Evolutionary conservation across 1,140 invertebrate genomes (phyloP), one percentile per base, ranked within the genome.

Genomic region (Drosophila navojoa): DNA sequence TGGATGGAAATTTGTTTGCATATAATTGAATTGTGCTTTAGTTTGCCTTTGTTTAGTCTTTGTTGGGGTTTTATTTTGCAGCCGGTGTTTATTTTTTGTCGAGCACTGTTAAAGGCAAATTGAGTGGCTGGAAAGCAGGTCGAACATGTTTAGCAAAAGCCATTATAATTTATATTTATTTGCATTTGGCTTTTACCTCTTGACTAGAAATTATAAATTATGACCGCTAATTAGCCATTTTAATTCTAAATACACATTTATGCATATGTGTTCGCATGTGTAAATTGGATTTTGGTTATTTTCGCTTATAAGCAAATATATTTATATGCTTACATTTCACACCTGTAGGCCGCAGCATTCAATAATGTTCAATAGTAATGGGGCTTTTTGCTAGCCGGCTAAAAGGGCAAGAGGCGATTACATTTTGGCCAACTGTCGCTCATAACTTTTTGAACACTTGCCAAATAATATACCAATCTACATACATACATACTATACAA

Each of bases 1-100:
- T 87, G 70, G 66, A 45, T 58, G 69, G 68, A 50, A 66, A 81
- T 80, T 85, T 85, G 81, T 86, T 87, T 86, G 82, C 77, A 79
- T 74, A 57, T 59, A 74, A 77, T 70, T 81, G 81, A 76, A 68
- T 80, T 87, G 68, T 52, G 67, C 62, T 86, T 86, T 71, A 58
- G 57, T 59, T 68, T 40, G 77, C 42, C 32, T 61, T 78, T 60
- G 35, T 71, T 68, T 42, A 45, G 55, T 71, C 66, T 61, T 62
- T 54, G 25, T 45, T 32, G 25, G 15, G 15, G 42, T 44, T 55
- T 42, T 10, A 11, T 38, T 38, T 10, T 6, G 15, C 25, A 5
- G 13, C 19, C 57, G 42, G 45, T 54, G 49, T 69, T 73, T 38
- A 59, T 70, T 53, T 77, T 78, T 55, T 71, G 58, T 57, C 55